phyloP scores from a whole-genome alignment of 2,888 invertebrate species.

The Panopea generosa region DNA sequence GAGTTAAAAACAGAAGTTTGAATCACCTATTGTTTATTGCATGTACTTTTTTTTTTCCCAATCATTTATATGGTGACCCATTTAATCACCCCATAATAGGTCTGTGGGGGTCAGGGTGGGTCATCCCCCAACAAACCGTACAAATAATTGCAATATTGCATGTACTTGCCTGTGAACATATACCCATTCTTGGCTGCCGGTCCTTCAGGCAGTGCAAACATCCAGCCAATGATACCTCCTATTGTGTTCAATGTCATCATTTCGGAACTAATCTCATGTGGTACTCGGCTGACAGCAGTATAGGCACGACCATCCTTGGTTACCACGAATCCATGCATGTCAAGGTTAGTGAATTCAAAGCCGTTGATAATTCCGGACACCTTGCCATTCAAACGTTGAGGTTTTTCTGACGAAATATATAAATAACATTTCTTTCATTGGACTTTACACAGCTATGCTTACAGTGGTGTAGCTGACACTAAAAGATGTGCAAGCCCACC shows the following conservation, averaged over 20 bases:
- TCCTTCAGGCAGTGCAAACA: constrained; percentile 93
- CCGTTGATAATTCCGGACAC: constrained; percentile 94
- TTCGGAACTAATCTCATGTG: constrained; percentile 90
- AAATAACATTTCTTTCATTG: background rate
- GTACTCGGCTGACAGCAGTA: constrained; percentile 92
- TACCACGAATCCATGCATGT: constrained; percentile 96
- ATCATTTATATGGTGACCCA: too few relatives aligned
- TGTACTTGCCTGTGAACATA: constrained; percentile 87
- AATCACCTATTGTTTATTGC: too few relatives aligned
- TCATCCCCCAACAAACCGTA: too few relatives aligned
- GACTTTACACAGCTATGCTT: too few relatives aligned
- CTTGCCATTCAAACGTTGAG: constrained; percentile 95
- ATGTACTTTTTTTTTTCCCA: too few relatives aligned
- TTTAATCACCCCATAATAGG: too few relatives aligned
- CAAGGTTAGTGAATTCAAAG: constrained; percentile 90
- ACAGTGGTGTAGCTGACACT: too few relatives aligned
- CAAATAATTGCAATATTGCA: too few relatives aligned
- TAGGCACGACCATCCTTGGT: constrained; percentile 89
- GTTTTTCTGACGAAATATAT: constrained; percentile 89
- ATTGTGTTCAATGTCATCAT: constrained; percentile 94
- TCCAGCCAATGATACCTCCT: constrained; percentile 95
- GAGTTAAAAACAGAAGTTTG: too few relatives aligned
- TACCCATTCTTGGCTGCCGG: constrained; percentile 94
- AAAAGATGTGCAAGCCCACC: too few relatives aligned
- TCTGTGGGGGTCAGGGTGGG: too few relatives aligned